Evolutionary conservation across 1,140 invertebrate genomes (phyloP).

Genomic region (Oscheius sp.): DNA sequence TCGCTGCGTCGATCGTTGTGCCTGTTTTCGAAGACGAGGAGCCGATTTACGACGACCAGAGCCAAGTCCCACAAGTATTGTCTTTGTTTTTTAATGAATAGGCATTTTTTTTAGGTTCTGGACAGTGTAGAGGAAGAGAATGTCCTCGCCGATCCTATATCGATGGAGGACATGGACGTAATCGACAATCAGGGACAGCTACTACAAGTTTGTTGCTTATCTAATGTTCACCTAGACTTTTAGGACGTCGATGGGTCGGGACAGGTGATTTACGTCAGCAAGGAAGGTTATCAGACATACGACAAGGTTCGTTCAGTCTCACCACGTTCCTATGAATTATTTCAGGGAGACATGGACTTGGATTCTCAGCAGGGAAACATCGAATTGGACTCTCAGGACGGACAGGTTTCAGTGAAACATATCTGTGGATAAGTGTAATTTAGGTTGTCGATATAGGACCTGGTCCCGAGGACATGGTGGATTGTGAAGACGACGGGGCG

Average conservation of each 20-base stretch:
- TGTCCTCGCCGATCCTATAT: background rate
- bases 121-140: background rate
- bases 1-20: background rate
- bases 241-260: background rate
- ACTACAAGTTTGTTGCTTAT: background rate
- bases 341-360: background rate
- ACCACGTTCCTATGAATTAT: too few species aligned
- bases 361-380: too few species aligned
- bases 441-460: background rate
- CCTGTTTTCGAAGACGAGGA: background rate
- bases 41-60: background rate
- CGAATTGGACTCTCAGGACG: background rate
- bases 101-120: background rate
- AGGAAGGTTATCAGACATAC: background rate
- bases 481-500: background rate
- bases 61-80: background rate
- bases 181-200: background rate
- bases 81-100: background rate
- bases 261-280: background rate
- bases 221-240: background rate
- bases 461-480: background rate
- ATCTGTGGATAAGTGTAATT: background rate
- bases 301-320: too few species aligned
- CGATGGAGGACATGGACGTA: background rate
- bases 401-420: background rate